Percentiles rank a stretch among this genome's conserved stretches.
Conservation (phyloP, 2,797 vertebrate species). For the Pygocentrus nattereri region DNA sequence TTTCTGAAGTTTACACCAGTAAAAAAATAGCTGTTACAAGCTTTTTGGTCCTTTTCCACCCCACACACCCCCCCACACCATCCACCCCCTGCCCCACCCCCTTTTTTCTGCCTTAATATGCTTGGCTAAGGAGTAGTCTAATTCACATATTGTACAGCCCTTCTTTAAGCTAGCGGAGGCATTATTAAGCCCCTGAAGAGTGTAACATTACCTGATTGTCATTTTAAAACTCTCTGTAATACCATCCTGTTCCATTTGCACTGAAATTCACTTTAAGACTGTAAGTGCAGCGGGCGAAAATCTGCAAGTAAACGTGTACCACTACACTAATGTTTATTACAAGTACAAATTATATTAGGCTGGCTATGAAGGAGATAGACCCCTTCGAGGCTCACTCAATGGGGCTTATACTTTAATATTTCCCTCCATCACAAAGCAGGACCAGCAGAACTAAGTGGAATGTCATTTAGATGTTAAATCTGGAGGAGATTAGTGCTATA, state of each 20-base stretch:
- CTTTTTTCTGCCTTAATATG: not conserved
- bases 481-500: conserved; percentile 59
- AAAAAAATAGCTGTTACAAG: no score
- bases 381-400: conserved; percentile 58
- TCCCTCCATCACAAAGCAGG: conserved; percentile 57
- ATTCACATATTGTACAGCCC: conserved; percentile 19
- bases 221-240: conserved; percentile 35
- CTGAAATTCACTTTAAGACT: conserved; percentile 44
- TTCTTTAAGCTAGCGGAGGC: conserved; percentile 5
- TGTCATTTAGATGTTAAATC: conserved; percentile 65
- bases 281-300: conserved; percentile 27
- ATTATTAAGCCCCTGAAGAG: conserved; percentile 40
- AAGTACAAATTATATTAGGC: conserved; percentile 56
- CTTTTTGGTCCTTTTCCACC: not conserved
- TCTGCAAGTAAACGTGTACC: conserved; percentile 45
- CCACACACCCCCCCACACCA: not conserved
- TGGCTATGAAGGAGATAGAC: conserved; percentile 51
- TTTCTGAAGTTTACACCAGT: not conserved
- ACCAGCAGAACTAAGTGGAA: conserved; percentile 54
- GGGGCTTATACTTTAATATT: conserved; percentile 63
- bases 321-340: conserved; percentile 59
- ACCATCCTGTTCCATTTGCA: conserved; percentile 35
- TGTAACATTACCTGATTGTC: conserved; percentile 46
- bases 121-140: not conserved
- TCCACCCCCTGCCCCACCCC: no score